Evolutionary conservation across 2,113 vertebrate species (phyloP), one percentile per base, ranked within the genome.

Genomic region (Phrynosoma platyrhinos): DNA sequence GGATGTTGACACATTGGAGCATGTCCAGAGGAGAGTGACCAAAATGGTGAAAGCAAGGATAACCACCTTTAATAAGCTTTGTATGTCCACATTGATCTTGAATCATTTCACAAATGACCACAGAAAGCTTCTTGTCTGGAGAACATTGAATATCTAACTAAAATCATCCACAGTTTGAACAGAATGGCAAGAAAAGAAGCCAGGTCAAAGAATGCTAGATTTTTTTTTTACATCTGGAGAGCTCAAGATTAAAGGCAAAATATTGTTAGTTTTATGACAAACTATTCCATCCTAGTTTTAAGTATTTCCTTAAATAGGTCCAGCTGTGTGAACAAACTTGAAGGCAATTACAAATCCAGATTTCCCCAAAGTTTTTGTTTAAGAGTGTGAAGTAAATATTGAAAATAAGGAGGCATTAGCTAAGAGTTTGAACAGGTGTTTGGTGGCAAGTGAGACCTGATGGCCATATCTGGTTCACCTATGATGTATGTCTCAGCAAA

Each of bases 391-490:
- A 91, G 86, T 90, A 95, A 96, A 95, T 93, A 94, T 9, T 93
- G 84, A 92, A 93, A 85, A 95, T 87, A 95, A 96, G 94, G 81
- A 95, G 80, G 85, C 85, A 72, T 87, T 93, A 91, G 85, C 82
- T 82, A 85, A 87, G 82, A 94, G 92, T 97, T 97, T 97, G 94
- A 97, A 96, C 94, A 96, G 96, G 93, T 97, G 95, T 92, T 94
- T 89, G 76, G 18, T 91, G 13, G 64, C 86, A 91, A 94, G 91
- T 76, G 92, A 47, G 79, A 64, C 52, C 84, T 32, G 79, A 92
- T 58, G n/a, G 79, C 76, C 90, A 20, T 80, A 92, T 87, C 88
- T 89, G 62, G 78, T 93, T 91, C 66, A 92, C 53, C 64, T 90
- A 85, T 72, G 94, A 36, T 91, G 89, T 89, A 36, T 91, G 89